Conservation (phyloP, 2,797 vertebrate genomes). For the Phataginus tricuspis region DNA sequence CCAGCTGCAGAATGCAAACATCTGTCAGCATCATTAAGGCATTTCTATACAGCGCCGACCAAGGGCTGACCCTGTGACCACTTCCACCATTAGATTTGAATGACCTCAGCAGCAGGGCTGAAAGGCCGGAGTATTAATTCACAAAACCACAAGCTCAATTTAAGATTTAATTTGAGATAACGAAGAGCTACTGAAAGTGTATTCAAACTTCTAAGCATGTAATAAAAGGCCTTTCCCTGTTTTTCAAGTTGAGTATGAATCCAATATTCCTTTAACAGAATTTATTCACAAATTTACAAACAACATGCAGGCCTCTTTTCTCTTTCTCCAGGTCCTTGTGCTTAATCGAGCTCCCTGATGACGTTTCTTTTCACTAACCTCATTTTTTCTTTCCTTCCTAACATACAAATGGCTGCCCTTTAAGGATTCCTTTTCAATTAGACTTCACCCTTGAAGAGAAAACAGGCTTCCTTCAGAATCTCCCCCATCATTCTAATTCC, state of each 20-base stretch:
- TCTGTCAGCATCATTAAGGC: conserved; percentile 87
- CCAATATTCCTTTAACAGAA: conserved; percentile 85
- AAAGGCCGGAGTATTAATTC: conserved; percentile 89
- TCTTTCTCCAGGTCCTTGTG: conserved; percentile 63
- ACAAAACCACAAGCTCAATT: conserved; percentile 89
- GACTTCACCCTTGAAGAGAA: conserved; percentile 76
- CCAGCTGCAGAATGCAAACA: conserved; percentile 84
- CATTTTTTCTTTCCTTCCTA: conserved; percentile 34
- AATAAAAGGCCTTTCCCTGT: conserved; percentile 86
- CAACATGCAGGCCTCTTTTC: conserved; percentile 63
- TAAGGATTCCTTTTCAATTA: conserved; percentile 80
- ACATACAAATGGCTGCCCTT: conserved; percentile 81
- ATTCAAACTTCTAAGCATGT: conserved; percentile 87
- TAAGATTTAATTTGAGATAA: conserved; percentile 93
- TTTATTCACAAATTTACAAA: conserved; percentile 87
- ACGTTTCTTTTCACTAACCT: conserved; percentile 73
- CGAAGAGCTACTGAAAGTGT: conserved; percentile 88
- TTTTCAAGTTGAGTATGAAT: conserved; percentile 87
- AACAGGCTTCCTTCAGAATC: conserved; percentile 78
- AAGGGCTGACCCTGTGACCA: conserved; percentile 87
- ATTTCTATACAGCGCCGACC: conserved; percentile 85
- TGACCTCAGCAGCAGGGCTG: conserved; percentile 88
- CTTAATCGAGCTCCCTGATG: conserved; percentile 70
- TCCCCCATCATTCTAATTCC: conserved; percentile 61
- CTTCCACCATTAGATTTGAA: conserved; percentile 88